Base-by-base conservation (phyloP, 2,888 invertebrate species). In the Ormyrus thymus region DNA sequence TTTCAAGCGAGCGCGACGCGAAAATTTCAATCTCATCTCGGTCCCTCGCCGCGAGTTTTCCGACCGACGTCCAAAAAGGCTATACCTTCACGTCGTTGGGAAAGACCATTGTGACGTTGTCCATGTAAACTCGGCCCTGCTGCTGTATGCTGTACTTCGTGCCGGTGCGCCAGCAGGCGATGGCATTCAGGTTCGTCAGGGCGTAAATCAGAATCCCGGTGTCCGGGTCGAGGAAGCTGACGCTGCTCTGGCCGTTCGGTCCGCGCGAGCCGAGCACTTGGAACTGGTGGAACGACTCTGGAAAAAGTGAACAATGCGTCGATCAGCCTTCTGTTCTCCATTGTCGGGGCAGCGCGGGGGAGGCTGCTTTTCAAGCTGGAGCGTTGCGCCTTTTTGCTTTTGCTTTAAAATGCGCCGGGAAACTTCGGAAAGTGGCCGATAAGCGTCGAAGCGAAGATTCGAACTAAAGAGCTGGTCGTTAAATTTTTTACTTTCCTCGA, bases 121-220 rank as follows among this genome's bases (percentile, higher is more conserved):
- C 94, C 93, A 93, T 93, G 81, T 93, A 95, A 69, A 95, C 93
- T 56, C 94, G 91, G 5, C 94, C 95, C 86, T 95, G 95, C 8
- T 94, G 93, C 82, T 93, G 93, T 90, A 93, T 93, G 6, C 91
- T 92, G 85, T 95, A 95, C 62, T 92, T 92, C 83, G 93, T 94
- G 0, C 93, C 93, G 0, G 95, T 94, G 83, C 92, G 93, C 95
- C 95, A 96, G 85, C 95, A 96, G 0, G 94, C 95, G 0, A 96
- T 93, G 0, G 95, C 94, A 86, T 95, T 95, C 15, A 95, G 87
- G 85, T 95, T 95, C 0, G 95, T 93, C 73, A 95, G 87, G 0
- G 95, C 93, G 86, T 95, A 96, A 88, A 95, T 95, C 0, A 96
- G 88, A 0, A 95, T 94, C 0, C 94, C 94, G 0, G 94, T 93